phyloP scores from a whole-genome alignment of 2,888 invertebrate genomes.

The Volucella bombylans region DNA sequence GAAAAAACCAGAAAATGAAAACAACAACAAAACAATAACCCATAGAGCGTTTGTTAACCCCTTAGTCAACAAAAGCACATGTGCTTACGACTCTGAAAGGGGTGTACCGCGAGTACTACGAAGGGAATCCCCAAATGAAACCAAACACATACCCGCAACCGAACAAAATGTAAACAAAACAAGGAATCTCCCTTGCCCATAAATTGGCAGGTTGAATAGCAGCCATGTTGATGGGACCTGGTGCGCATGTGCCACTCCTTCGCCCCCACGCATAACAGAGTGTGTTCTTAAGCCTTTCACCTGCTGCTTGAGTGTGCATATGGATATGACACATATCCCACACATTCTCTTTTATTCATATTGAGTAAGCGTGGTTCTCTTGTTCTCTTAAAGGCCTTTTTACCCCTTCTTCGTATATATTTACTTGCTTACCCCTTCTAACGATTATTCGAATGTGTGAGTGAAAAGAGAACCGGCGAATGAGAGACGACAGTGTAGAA shows the following conservation, averaged over 20 bases:
- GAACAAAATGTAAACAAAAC: constrained; percentile 68
- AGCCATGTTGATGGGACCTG: constrained; percentile 61
- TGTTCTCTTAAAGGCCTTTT: constrained; percentile 45
- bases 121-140: constrained; percentile 70
- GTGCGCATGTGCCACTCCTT: constrained; percentile 56
- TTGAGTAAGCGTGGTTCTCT: constrained; percentile 26
- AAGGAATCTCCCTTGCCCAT: constrained; percentile 56
- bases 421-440: constrained; percentile 36
- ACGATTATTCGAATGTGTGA: background rate
- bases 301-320: background rate
- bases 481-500: constrained; percentile 18
- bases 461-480: constrained; percentile 49
- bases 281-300: constrained; percentile 40
- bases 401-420: constrained; percentile 57
- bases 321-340: constrained; percentile 5
- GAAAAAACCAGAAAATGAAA: constrained; percentile 3
- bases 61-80: constrained; percentile 64
- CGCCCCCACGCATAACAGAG: background rate
- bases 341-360: constrained; percentile 24
- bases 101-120: constrained; percentile 47
- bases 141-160: constrained; percentile 37
- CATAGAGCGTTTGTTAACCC: constrained; percentile 72
- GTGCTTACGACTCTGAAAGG: constrained; percentile 48
- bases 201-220: constrained; percentile 66
- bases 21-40: constrained; percentile 31